These are phyloP conservation scores for Exaiptasia diaphana DNA, from an alignment of 64 coral and sea anemone species.

Conservation along the genomic window DNA sequence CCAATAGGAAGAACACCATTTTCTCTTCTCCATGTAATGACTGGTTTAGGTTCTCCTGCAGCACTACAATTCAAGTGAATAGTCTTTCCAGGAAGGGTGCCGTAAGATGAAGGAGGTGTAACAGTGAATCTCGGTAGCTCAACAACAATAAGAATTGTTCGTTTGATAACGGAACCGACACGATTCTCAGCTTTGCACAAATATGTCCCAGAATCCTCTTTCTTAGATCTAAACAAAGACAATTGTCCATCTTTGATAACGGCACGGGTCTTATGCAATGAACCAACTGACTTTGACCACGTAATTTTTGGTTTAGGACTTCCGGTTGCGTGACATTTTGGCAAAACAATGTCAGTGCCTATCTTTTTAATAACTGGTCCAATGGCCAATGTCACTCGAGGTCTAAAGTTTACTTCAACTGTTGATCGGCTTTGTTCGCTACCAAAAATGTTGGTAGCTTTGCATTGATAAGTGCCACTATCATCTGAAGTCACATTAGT, in stretches of 20 bases:
- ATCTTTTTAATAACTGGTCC: slow-evolving; percentile 5
- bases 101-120: not conserved
- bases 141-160: not conserved
- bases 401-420: not conserved
- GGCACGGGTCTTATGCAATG: not conserved
- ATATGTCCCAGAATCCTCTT: slow-evolving; percentile 17
- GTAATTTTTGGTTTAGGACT: slow-evolving; percentile 11
- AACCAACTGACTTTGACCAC: slow-evolving; percentile 15
- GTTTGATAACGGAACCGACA: not conserved
- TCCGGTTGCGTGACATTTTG: slow-evolving; percentile 29
- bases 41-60: slow-evolving; percentile 38
- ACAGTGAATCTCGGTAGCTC: not conserved
- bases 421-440: not conserved
- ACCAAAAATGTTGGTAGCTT: slow-evolving; percentile 31
- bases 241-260: not conserved
- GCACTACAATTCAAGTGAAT: slow-evolving; percentile 40
- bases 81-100: not conserved
- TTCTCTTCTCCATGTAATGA: slow-evolving; percentile 47
- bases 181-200: slow-evolving; percentile 31
- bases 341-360: not conserved
- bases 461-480: slow-evolving; percentile 44
- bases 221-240: not conserved
- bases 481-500: slow-evolving; percentile 9
- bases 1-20: slow-evolving; percentile 1
- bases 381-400: not conserved